Conservation (phyloP, 2,888 invertebrate genomes). For the Chrysolina haemoptera region DNA sequence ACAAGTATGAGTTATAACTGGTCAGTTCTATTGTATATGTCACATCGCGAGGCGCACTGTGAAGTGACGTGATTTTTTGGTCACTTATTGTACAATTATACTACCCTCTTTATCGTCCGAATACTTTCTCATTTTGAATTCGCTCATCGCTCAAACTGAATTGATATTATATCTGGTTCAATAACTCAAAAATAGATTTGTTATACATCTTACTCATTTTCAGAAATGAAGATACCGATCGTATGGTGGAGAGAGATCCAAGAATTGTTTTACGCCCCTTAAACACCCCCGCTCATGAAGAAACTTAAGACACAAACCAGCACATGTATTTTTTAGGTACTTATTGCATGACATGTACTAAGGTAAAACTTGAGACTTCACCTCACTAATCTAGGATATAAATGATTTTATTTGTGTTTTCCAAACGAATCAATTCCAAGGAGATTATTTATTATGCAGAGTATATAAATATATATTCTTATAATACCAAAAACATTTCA, state of each 20-base stretch:
- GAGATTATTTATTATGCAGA: background rate
- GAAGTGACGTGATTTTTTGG: too few species aligned
- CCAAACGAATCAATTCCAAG: background rate
- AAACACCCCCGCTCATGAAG: conserved; percentile 73
- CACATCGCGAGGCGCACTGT: too few species aligned
- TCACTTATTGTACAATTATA: too few species aligned
- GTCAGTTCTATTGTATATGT: too few species aligned
- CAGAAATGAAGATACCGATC: conserved; percentile 79
- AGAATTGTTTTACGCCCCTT: conserved; percentile 77
- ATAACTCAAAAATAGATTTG: background rate
- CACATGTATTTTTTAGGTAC: conserved; percentile 25
- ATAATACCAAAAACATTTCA: too few species aligned
- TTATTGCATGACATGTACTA: conserved; percentile 31
- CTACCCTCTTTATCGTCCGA: too few species aligned
- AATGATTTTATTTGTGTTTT: background rate
- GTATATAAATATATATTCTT: background rate
- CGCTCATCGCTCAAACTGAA: too few species aligned
- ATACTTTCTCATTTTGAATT: too few species aligned
- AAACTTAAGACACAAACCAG: conserved; percentile 62
- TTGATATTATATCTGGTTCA: too few species aligned
- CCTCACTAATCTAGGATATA: conserved; percentile 25
- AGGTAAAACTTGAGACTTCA: conserved; percentile 32
- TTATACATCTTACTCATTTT: conserved; percentile 35
- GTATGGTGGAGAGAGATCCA: conserved; percentile 83
- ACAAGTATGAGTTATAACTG: too few species aligned